Conservation (phyloP, 1,140 invertebrate species). For the Ostrea denselamellosa region DNA sequence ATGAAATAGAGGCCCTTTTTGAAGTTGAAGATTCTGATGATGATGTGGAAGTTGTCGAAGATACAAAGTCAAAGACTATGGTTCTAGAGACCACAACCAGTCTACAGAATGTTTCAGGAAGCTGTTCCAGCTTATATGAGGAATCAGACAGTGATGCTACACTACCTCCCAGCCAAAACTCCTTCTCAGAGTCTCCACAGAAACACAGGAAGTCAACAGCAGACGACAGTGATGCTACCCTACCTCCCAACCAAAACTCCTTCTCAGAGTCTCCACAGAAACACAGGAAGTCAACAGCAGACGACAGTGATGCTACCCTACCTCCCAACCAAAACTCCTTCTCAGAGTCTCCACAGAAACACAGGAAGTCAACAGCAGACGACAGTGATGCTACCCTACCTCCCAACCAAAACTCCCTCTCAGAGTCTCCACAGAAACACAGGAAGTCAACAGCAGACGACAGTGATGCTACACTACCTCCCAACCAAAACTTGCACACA, state of each 20-base stretch:
- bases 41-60: background rate
- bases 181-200: constrained; percentile 1
- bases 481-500: no score
- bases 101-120: background rate
- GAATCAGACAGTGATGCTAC: constrained; percentile 46
- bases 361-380: background rate
- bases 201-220: background rate
- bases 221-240: background rate
- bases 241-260: no score
- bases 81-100: background rate
- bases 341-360: background rate
- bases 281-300: background rate
- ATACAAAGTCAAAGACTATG: background rate
- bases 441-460: background rate
- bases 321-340: no score
- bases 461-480: no score
- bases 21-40: constrained; percentile 10
- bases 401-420: no score
- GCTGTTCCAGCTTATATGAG: background rate
- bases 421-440: background rate
- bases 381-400: no score
- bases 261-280: background rate
- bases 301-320: background rate
- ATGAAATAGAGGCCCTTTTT: background rate
- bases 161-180: constrained; percentile 39